These are phyloP conservation scores for Acronicta leporina DNA, from an alignment of 2,888 invertebrate genomes.

Conservation along the genomic window DNA sequence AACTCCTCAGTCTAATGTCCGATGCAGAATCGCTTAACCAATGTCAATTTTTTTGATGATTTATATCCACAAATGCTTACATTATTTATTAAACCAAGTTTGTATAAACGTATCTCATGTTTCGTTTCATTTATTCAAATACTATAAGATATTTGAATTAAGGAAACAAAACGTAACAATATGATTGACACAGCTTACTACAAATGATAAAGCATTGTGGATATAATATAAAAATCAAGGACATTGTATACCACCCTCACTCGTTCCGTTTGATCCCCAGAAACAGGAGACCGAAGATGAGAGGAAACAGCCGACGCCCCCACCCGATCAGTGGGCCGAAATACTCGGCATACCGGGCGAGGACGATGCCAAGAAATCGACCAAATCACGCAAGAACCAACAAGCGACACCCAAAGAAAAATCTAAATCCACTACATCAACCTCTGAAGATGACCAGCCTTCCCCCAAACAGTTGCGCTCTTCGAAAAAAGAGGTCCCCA, in stretches of 20 bases:
- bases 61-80: conserved; percentile 46
- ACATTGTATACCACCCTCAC: conserved; percentile 34
- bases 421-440: conserved; percentile 49
- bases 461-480: conserved; percentile 79
- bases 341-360: conserved; percentile 83
- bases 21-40: conserved; percentile 75
- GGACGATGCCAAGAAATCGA: conserved; percentile 50
- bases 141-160: too few species aligned
- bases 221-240: conserved; percentile 23
- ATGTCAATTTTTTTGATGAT: conserved; percentile 2
- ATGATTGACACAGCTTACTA: background rate
- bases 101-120: too few species aligned
- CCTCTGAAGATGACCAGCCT: conserved; percentile 65
- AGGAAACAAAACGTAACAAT: too few species aligned
- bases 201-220: conserved; percentile 34
- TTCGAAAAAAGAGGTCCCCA: conserved; percentile 71
- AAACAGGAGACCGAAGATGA: conserved; percentile 71
- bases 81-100: too few species aligned
- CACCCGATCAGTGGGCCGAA: conserved; percentile 85
- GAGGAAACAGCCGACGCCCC: conserved; percentile 82
- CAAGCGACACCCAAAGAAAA: conserved; percentile 51
- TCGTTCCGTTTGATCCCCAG: conserved; percentile 54
- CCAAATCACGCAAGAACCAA: conserved; percentile 22
- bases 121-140: too few species aligned
- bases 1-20: conserved; percentile 69